Base-by-base conservation (phyloP, 2,113 vertebrate genomes). In the Brachyistius frenatus region DNA sequence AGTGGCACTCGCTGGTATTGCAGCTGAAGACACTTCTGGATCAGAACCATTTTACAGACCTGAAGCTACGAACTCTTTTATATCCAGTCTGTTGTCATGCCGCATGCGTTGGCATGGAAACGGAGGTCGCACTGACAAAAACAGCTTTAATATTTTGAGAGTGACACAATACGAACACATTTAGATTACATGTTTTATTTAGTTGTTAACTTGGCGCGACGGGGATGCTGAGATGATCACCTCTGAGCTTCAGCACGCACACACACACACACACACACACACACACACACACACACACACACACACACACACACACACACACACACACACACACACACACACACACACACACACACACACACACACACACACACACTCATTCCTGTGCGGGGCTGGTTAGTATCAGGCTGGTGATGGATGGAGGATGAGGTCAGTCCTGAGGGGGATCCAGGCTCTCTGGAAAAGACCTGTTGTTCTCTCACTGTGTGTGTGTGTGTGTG, bases 371-470 rank as follows among this genome's bases (percentile, higher is more conserved):
- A 54, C 60, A 46, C 7, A 37, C 2, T n/a, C 76, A 23, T 23
- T 23, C 7, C 78, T 58, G 33, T 61, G 77, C 47, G 30, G 78
- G 16, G 67, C 78, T 55, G 78, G 49, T 76, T 55, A 35, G 61
- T 37, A 32, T 78, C 66, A 16, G 70, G 49, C 5, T 54, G 65
- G 58, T 81, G 85, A 81, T 77, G 83, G 88, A 79, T 82, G 77
- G 78, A 65, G 83, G 84, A 84, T 88, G 86, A 88, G 78, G 86
- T 84, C 81, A 83, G 68, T 82, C 84, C 78, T 83, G 72, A 72
- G 86, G 88, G 83, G 69, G 80, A 81, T 87, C 82, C 82, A 78
- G 80, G 60, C 76, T 88, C 81, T 66, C 46, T 83, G 87, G 81
- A 85, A 83, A 83, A 85, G 81, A 83, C 85, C 84, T 80, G 84